Conservation (phyloP, 2,888 invertebrate genomes). For the Reticulitermes lucifugus region DNA sequence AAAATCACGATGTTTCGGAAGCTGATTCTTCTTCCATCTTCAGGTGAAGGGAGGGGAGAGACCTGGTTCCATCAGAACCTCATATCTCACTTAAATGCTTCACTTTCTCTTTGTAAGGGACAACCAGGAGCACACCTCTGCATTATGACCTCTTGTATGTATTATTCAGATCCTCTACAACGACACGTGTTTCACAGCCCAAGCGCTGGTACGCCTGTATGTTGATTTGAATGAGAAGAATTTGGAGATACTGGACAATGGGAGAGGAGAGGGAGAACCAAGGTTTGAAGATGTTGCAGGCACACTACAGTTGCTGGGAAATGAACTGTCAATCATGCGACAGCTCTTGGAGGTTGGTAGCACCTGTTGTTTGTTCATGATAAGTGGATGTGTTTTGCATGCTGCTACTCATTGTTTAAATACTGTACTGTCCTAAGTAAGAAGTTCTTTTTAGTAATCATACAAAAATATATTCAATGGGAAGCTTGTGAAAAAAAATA, state of each 20-base stretch:
- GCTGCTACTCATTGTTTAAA: background rate
- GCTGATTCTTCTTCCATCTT: too few relatives aligned
- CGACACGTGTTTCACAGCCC: conserved; percentile 88
- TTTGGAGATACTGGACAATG: conserved; percentile 65
- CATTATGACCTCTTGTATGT: background rate
- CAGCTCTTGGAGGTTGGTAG: conserved; percentile 62
- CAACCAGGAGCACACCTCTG: background rate
- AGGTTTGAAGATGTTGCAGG: conserved; percentile 77
- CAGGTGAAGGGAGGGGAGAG: too few relatives aligned
- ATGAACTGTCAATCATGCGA: conserved; percentile 68
- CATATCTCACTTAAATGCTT: too few relatives aligned
- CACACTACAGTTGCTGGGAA: conserved; percentile 76
- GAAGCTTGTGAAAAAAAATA: too few relatives aligned
- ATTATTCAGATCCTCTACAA: conserved; percentile 67
- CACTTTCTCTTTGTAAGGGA: too few relatives aligned
- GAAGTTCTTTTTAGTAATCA: too few relatives aligned
- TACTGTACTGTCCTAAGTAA: background rate
- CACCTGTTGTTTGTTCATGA: background rate
- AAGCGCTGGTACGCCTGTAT: conserved; percentile 87
- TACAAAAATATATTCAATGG: too few relatives aligned
- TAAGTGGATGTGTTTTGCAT: background rate
- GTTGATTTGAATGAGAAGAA: conserved; percentile 76
- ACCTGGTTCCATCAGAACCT: too few relatives aligned
- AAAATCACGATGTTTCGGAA: too few relatives aligned
- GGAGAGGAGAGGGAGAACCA: conserved; percentile 67